Base-by-base conservation (phyloP, 2,888 invertebrate species). In the Sesamia inferens region DNA sequence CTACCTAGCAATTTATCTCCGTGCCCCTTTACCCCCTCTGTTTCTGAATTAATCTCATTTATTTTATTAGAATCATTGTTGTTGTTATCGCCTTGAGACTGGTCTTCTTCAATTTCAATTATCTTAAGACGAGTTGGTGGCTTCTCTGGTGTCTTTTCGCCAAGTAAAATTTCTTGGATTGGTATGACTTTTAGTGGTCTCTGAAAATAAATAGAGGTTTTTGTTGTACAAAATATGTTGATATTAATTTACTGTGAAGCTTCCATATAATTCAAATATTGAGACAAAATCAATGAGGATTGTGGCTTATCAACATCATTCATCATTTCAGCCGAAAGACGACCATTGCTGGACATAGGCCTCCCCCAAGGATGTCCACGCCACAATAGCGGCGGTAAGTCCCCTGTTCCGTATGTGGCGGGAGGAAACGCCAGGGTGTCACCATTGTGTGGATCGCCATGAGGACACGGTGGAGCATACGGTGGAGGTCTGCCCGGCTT, bases 161-260 rank as follows among this genome's bases (percentile, higher is more conserved):
- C 95, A 24, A 93, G 87, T 54, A 89, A 91, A 22, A 96, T 93
- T 87, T 97, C 97, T 79, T 93, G 88, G 42, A 97, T 95, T 3
- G 90, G 87, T 64, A 97, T 92, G 48, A 96, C 89, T 88, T 96
- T 97, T 22, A 97, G 88, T 0, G 97, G 96, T 89, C 97, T 96
- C 97, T 97, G 93, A 44, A 93, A 93, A 66, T 51, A 44, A 51
- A 62, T 2, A 0, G 3, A 22, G 14, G 22, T 24, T 22, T 5
- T 63, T 47, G 16, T 47, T 19, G 55, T 6, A 31, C 10, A 4
- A 24, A 57, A 24, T 5, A 22, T 42, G 42, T 8, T 8, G 14
- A 7, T 14, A 24, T 57, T 14, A 24, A 57, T 24, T 57, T 14
- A 24, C 14, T 57, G 24, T 57, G 8, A 31, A 31, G 24, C 16